Evolutionary conservation across 2,888 invertebrate genomes (phyloP), one percentile per base, ranked within the genome.

Genomic region (Troilus luridus): DNA sequence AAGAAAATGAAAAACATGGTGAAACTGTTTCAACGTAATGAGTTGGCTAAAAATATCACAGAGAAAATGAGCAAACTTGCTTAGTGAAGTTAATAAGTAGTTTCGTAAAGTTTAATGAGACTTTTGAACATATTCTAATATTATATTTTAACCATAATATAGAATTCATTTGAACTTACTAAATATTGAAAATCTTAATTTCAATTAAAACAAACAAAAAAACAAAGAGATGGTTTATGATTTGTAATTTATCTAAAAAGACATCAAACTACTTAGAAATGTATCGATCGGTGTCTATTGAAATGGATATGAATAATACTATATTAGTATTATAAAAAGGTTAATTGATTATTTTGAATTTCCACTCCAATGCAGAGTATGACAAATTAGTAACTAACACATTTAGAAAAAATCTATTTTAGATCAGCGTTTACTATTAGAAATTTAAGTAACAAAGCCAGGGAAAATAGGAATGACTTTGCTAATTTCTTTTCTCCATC

Each of bases 31-130:
- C 27, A 77, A 24, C 12, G 5, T 12, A 17, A 67, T 8, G 41
- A 17, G 27, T 17, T 41, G 41, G 7, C 17, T 77, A 85, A 85
- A 85, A 85, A 56, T 85, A 85, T 85, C 85, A 85, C 85, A 85
- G 85, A 85, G 56, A 56, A 85, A 85, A 54, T 58, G 54, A 85
- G 85, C 85, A 85, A 85, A 85, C 85, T 85, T 85, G 56, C 10
- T 21, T 19, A 54, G 21, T 56, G 41, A 81, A 81, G 56, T 85
- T n/a, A n/a, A 58, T 58, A 77, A 77, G 41, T 77, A 77, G 72
- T 9, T 77, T 77, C 41, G 6, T 67, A 67, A 77, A 77, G 41
- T 77, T 19, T 77, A 41, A 27, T 77, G 0, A 77, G 19, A 41
- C 72, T 41, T 17, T 19, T 77, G 7, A 11, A 41, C 17, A 77